These are phyloP conservation scores for Drosophila maculinotata DNA, from an alignment of 2,888 invertebrate species.

Conservation along the genomic window DNA sequence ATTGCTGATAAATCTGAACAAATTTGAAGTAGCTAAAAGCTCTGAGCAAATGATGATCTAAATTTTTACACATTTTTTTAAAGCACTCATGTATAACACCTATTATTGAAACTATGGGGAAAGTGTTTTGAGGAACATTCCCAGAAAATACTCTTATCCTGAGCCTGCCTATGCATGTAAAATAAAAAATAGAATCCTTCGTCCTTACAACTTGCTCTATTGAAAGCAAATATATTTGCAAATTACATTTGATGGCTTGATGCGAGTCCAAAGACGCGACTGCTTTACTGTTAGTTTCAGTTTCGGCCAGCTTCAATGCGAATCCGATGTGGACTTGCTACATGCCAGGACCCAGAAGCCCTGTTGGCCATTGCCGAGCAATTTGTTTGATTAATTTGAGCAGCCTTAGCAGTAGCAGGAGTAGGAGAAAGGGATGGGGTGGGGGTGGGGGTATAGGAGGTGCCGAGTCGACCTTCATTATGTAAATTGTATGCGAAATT, in stretches of 20 bases:
- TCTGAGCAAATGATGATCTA: too few species aligned
- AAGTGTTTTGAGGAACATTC: conserved; percentile 11
- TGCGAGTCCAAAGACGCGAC: conserved; percentile 44
- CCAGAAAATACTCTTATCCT: background rate
- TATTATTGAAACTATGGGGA: too few species aligned
- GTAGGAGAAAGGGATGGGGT: background rate
- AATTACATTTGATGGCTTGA: conserved; percentile 66
- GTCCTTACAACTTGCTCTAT: conserved; percentile 38
- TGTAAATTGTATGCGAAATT: conserved; percentile 80
- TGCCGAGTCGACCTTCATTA: conserved; percentile 70
- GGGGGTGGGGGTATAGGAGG: background rate
- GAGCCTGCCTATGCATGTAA: conserved; percentile 31
- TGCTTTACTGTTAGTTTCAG: conserved; percentile 5
- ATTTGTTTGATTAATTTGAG: conserved; percentile 77
- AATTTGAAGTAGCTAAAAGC: too few species aligned
- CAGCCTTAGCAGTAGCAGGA: conserved; percentile 7
- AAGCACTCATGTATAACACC: too few species aligned
- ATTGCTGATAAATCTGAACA: too few species aligned
- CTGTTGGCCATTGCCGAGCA: conserved; percentile 59
- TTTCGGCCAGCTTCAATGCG: conserved; percentile 31
- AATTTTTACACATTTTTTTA: too few species aligned
- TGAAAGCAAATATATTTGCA: conserved; percentile 76
- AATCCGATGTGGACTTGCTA: conserved; percentile 13
- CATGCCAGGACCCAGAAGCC: too few species aligned
- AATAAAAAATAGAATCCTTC: background rate